Evolutionary conservation across 2,888 invertebrate genomes (phyloP).

Genomic region (Polydesmus complanatus): DNA sequence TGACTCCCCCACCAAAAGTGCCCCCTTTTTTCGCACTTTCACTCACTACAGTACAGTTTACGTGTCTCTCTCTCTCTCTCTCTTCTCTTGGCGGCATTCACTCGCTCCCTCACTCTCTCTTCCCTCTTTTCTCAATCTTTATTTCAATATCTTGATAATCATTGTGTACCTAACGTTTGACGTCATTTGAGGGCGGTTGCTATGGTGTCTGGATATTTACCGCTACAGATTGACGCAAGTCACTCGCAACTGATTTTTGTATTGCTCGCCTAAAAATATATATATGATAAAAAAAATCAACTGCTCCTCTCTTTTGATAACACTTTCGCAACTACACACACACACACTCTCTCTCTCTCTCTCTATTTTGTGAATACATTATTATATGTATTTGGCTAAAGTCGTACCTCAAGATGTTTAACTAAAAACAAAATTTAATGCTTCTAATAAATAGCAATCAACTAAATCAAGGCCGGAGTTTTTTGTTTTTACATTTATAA

Average conservation of each 20-base stretch:
- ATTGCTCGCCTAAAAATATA: neutral
- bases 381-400: too few species aligned
- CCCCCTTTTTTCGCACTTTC: too few species aligned
- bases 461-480: too few species aligned
- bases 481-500: too few species aligned
- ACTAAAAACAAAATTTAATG: too few species aligned
- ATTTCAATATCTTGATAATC: slow-evolving; percentile 13
- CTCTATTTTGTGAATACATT: too few species aligned
- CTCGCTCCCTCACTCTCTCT: neutral
- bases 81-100: neutral
- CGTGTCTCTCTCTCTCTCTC: neutral
- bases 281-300: neutral
- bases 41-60: too few species aligned
- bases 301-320: too few species aligned
- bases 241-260: slow-evolving; percentile 9
- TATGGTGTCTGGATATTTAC: slow-evolving; percentile 12
- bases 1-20: too few species aligned
- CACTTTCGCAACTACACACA: neutral
- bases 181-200: slow-evolving; percentile 13
- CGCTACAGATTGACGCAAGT: slow-evolving; percentile 12
- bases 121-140: slow-evolving; percentile 7
- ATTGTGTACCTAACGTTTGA: slow-evolving; percentile 14
- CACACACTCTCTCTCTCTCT: too few species aligned
- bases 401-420: too few species aligned
- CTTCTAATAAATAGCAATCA: too few species aligned